Evolutionary conservation across 2,888 invertebrate genomes (phyloP), one percentile per base, ranked within the genome.

Genomic region (Heteropelma amictum): DNA sequence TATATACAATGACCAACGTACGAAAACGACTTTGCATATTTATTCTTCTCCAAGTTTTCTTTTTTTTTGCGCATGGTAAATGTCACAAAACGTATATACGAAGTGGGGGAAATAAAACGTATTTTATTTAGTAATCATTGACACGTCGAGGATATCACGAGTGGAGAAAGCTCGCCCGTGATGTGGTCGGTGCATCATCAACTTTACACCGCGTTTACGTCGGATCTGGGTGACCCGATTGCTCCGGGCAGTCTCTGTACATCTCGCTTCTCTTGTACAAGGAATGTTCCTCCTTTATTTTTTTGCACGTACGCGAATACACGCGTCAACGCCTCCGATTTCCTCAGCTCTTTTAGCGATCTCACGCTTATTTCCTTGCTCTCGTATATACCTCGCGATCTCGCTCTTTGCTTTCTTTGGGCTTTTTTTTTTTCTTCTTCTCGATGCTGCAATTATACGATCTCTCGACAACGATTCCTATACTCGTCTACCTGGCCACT

Each of bases 191-290:
- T 14, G 63, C 49, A 49, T 38, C 49, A 33, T 54, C 68, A 58
- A 35, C 35, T 68, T 58, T 72, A 76, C 65, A 77, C 72, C 82
- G 83, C 79, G 84, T 81, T 87, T 85, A 85, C 83, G 84, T 87
- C 80, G 82, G 82, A 88, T 87, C 87, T 88, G 86, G 88, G 88
- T 88, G 87, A 88, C 88, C 88, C 82, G 87, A 88, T 88, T 88
- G 82, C 80, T 47, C 38, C 58, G 26, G 58, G 79, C n/a, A n/a
- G 40, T 10, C 78, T 79, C 80, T 77, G 63, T 79, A 67, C 71
- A 72, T 72, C 68, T 72, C 65, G 60, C 47, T 75, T 42, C 58
- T 69, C 47, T 53, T 30, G 67, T 51, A 45, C 53, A 38, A 17
- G 42, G 40, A 68, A 30, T 78, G 72, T 80, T 3, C 35, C 49